phyloP scores from a whole-genome alignment of 2,888 invertebrate genomes.

The Drosophila imparisetae region DNA sequence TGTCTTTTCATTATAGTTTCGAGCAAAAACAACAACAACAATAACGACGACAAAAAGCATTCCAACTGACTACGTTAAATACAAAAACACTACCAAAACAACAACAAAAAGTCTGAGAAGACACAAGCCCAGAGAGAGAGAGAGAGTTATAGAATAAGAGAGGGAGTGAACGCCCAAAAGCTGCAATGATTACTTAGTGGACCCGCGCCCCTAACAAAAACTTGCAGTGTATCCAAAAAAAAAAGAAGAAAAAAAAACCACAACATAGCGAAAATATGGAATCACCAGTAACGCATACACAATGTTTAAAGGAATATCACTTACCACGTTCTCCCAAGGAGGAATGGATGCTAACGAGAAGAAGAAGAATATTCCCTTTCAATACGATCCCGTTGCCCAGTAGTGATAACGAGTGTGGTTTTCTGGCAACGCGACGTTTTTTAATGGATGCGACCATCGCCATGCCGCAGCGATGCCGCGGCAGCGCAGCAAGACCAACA shows the following conservation, averaged over 20 bases:
- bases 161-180: constrained; percentile 12
- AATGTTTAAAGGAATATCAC: not conserved
- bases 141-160: constrained; percentile 9
- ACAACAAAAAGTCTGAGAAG: constrained; percentile 16
- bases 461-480: constrained; percentile 1
- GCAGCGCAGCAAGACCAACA: constrained; percentile 13
- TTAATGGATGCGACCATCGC: not conserved
- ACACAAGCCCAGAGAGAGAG: constrained; percentile 5
- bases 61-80: constrained; percentile 49
- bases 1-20: constrained; percentile 59
- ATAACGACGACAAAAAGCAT: constrained; percentile 45
- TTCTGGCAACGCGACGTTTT: not conserved
- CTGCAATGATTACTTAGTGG: constrained; percentile 68
- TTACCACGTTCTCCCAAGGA: not conserved
- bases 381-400: not conserved
- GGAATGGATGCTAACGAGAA: not conserved
- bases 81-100: constrained; percentile 29
- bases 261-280: constrained; percentile 26
- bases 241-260: not conserved
- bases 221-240: constrained; percentile 13
- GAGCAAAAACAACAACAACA: constrained; percentile 29
- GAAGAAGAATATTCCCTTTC: not conserved
- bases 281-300: not conserved
- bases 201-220: constrained; percentile 25
- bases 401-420: not conserved